These are phyloP conservation scores for Oasisia sp. DNA, from an alignment of 2,888 invertebrate genomes.

Conservation along the genomic window DNA sequence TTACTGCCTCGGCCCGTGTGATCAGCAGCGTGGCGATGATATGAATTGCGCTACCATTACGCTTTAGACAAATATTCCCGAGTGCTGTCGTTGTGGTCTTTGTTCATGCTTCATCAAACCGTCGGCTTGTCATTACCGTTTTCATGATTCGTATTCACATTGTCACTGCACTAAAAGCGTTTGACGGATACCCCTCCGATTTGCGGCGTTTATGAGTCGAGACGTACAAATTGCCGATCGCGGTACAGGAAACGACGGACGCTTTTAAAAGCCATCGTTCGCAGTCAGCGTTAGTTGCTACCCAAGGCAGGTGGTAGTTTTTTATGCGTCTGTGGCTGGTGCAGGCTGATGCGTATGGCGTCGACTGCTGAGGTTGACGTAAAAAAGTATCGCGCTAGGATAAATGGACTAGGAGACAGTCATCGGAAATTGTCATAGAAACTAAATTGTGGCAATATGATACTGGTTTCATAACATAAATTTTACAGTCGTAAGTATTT, in stretches of 20 bases:
- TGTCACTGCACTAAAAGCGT: background rate
- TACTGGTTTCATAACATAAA: no score
- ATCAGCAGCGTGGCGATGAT: background rate
- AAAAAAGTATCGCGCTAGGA: background rate
- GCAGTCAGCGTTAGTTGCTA: background rate
- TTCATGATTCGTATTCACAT: background rate
- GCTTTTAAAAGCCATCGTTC: background rate
- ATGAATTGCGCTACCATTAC: constrained; percentile 9
- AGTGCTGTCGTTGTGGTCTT: background rate
- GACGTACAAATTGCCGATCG: background rate
- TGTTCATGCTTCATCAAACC: background rate
- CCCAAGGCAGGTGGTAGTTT: background rate
- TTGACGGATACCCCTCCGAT: background rate
- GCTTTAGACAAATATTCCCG: background rate
- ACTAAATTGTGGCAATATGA: background rate
- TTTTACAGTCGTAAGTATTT: no score
- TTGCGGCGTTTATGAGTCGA: background rate
- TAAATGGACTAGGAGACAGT: background rate
- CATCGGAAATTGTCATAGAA: background rate
- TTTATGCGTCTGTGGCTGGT: no score
- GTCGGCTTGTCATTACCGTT: background rate
- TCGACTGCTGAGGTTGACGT: no score
- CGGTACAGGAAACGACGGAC: background rate
- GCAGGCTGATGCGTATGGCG: no score
- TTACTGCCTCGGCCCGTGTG: background rate